Evolutionary conservation across 2,888 invertebrate species (phyloP).

Genomic region (Mechanitis mazaeus): DNA sequence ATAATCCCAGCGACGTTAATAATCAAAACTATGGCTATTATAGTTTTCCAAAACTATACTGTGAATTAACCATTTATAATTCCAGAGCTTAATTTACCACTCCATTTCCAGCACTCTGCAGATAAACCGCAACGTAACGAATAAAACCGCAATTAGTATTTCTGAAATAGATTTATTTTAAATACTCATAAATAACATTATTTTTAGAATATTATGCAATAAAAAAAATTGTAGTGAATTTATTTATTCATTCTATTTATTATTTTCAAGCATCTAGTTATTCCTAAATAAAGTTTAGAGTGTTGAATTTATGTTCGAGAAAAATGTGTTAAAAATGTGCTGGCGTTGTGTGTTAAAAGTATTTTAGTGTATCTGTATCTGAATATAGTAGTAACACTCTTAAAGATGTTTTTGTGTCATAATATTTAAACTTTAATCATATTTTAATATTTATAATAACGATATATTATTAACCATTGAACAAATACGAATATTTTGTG

Average conservation of each 20-base stretch:
- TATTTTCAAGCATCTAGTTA: background rate
- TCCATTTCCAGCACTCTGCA: conserved; percentile 5
- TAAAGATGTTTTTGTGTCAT: too few species aligned
- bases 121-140: conserved; percentile 9
- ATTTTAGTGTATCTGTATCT: too few species aligned
- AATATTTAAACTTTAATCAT: too few species aligned
- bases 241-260: background rate
- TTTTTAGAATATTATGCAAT: background rate
- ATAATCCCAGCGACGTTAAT: background rate
- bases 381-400: too few species aligned
- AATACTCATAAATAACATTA: background rate
- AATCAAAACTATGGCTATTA: background rate
- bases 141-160: conserved; percentile 9
- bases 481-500: too few species aligned
- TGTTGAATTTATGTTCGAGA: too few species aligned
- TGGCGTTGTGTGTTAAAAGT: too few species aligned
- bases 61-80: conserved; percentile 7
- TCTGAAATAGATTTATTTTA: conserved; percentile 6
- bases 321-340: too few species aligned
- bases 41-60: conserved; percentile 5
- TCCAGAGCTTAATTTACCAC: conserved; percentile 1
- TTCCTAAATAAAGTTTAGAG: background rate
- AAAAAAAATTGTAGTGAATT: background rate
- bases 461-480: too few species aligned
- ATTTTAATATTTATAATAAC: too few species aligned